These are phyloP conservation scores for Drosophila eohydei DNA, from an alignment of 2,888 invertebrate species.

Conservation along the genomic window DNA sequence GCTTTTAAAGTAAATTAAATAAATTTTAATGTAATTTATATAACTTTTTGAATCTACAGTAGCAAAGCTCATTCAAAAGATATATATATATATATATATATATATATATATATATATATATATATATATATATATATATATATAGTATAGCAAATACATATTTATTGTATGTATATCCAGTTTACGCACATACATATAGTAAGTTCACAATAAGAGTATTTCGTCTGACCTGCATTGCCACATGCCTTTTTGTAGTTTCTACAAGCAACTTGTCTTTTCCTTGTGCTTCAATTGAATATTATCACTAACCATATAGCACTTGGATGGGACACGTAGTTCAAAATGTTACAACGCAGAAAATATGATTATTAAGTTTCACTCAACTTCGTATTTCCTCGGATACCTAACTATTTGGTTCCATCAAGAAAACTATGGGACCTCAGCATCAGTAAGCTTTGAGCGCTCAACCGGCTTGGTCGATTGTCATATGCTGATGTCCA, in stretches of 20 bases:
- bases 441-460: too few species aligned
- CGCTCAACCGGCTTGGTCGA: too few species aligned
- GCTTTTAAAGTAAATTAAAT: too few species aligned
- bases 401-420: too few species aligned
- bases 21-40: not conserved
- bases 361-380: too few species aligned
- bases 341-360: too few species aligned
- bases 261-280: conserved; percentile 7
- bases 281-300: conserved; percentile 18
- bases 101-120: not conserved
- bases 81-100: not conserved
- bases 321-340: too few species aligned
- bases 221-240: conserved; percentile 6
- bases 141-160: not conserved
- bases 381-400: too few species aligned
- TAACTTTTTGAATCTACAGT: not conserved
- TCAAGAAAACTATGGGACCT: too few species aligned
- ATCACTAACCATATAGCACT: not conserved
- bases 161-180: not conserved
- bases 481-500: too few species aligned
- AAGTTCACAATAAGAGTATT: conserved; percentile 3
- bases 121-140: not conserved
- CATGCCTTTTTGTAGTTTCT: conserved; percentile 12
- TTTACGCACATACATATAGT: not conserved
- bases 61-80: not conserved